Conservation (phyloP, 92 coral and sea anemone genomes). For the Zoanthus solanderi region DNA sequence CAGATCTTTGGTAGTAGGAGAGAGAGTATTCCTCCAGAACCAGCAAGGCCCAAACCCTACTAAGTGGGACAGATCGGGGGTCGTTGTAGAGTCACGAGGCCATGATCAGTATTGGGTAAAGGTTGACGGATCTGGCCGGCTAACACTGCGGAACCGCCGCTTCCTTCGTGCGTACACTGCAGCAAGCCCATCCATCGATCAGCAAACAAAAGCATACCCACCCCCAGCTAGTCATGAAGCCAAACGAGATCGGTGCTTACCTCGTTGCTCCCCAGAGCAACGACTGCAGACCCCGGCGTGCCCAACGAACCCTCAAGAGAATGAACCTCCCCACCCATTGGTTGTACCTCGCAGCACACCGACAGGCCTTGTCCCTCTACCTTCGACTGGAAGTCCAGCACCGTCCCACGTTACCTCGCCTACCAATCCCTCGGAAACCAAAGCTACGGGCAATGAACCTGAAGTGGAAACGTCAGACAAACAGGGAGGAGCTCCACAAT, state of each 20-base stretch:
- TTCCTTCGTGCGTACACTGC: background rate
- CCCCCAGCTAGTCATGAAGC: too few relatives aligned
- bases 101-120: slow-evolving; percentile 67
- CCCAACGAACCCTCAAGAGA: too few relatives aligned
- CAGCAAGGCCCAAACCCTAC: slow-evolving; percentile 74
- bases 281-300: too few relatives aligned
- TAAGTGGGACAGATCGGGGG: slow-evolving; percentile 77
- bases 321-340: background rate
- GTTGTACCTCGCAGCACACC: slow-evolving; percentile 16
- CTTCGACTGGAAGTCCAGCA: slow-evolving; percentile 1
- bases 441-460: background rate
- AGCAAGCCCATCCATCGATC: too few relatives aligned
- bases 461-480: too few relatives aligned
- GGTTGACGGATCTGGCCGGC: slow-evolving; percentile 67
- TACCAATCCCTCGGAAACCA: background rate
- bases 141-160: slow-evolving; percentile 5
- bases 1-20: background rate
- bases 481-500: slow-evolving; percentile 3
- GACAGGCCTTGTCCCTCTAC: background rate
- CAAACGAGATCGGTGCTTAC: too few relatives aligned
- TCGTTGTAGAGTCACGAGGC: slow-evolving; percentile 58
- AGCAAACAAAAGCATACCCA: too few relatives aligned
- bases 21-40: slow-evolving; percentile 46
- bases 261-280: too few relatives aligned
- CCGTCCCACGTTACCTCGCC: background rate